These are phyloP conservation scores for Coenonympha arcania DNA, from an alignment of 2,888 invertebrate species.

Conservation along the genomic window DNA sequence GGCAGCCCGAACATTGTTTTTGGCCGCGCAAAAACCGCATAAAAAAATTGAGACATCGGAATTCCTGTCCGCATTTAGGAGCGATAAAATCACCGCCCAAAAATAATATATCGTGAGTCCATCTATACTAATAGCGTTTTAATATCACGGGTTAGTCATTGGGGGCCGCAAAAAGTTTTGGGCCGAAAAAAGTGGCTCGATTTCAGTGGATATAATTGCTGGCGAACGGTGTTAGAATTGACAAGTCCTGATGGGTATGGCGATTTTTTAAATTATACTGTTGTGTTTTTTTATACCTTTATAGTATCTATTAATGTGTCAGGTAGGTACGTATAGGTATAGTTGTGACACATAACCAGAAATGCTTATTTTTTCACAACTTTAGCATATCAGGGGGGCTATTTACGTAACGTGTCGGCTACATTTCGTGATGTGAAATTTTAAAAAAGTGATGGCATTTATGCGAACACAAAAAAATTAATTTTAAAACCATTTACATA, in stretches of 20 bases:
- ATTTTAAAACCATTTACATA: no score
- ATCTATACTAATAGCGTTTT: slow-evolving; percentile 70
- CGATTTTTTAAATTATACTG: background rate
- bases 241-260: slow-evolving; percentile 14
- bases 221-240: slow-evolving; percentile 26
- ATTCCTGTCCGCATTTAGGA: slow-evolving; percentile 63
- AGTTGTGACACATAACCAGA: no score
- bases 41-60: slow-evolving; percentile 59
- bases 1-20: slow-evolving; percentile 49
- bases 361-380: no score
- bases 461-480: no score
- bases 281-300: no score
- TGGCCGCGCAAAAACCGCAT: slow-evolving; percentile 43
- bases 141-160: slow-evolving; percentile 66
- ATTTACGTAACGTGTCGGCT: no score
- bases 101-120: slow-evolving; percentile 63
- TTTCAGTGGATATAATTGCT: slow-evolving; percentile 26
- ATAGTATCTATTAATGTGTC: no score
- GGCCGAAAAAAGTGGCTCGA: slow-evolving; percentile 27
- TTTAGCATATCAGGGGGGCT: no score
- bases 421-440: no score
- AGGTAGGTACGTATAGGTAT: no score
- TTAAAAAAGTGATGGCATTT: no score
- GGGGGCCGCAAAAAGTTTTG: slow-evolving; percentile 27
- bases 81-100: slow-evolving; percentile 63